These are phyloP conservation scores for Aurelia sp. DNA, from an alignment of 30 jellyfish, hydroid and myxozoan species.

Conservation along the genomic window DNA sequence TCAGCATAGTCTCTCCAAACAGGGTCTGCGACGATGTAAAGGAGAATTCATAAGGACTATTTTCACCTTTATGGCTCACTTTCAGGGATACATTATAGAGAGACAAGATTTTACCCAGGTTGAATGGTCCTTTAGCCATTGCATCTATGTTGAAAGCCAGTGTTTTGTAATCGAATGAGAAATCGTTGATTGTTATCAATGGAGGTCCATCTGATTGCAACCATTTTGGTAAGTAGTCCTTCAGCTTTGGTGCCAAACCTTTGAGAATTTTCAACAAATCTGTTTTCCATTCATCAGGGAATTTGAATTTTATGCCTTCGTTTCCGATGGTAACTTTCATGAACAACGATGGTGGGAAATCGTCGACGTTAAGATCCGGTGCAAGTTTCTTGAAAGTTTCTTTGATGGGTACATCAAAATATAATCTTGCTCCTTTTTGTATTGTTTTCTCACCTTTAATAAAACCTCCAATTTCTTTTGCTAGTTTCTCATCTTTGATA, in stretches of 20 bases:
- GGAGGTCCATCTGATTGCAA: conserved; percentile 70
- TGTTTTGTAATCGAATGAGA: conserved; percentile 60
- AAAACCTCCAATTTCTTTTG: conserved; percentile 24
- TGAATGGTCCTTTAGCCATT: conserved; percentile 48
- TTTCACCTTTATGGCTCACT: conserved; percentile 61
- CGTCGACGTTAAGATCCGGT: conserved; percentile 36
- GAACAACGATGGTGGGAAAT: conserved; percentile 64
- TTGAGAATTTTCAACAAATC: conserved; percentile 62
- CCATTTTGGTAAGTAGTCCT: conserved; percentile 68
- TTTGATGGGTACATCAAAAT: conserved; percentile 67
- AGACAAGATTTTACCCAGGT: conserved; percentile 52
- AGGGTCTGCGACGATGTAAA: conserved; percentile 64
- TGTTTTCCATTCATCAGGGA: conserved; percentile 75
- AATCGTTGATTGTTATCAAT: conserved; percentile 54
- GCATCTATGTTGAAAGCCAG: conserved; percentile 55
- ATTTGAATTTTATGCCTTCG: conserved; percentile 57
- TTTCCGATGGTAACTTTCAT: conserved; percentile 42
- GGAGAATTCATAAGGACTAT: conserved; percentile 63
- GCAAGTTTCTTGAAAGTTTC: conserved; percentile 64
- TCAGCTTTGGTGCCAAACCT: conserved; percentile 78
- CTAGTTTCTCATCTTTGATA: conserved; percentile 54
- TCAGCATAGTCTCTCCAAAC: conserved; percentile 23
- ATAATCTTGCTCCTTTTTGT: conserved; percentile 51
- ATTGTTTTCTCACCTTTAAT: conserved; percentile 58
- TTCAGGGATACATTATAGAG: conserved; percentile 52